These are phyloP conservation scores for Nasonia longicornis DNA, from an alignment of 1,140 invertebrate species.

Conservation along the genomic window DNA sequence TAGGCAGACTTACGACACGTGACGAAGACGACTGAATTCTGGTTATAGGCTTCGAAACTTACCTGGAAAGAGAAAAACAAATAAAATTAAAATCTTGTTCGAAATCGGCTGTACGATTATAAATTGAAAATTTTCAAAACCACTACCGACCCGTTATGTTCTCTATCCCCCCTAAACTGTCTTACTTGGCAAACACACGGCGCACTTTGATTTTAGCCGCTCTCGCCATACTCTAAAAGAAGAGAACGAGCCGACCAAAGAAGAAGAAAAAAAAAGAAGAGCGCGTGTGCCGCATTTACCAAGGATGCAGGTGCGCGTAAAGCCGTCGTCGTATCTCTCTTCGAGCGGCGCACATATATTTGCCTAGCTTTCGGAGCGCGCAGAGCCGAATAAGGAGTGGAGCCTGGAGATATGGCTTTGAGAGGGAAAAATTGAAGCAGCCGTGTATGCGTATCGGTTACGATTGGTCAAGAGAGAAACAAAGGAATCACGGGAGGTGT, in stretches of 20 bases:
- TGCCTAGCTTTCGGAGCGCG: conserved; percentile 30
- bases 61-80: neutral
- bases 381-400: neutral
- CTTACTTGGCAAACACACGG: conserved; percentile 24
- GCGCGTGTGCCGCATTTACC: neutral
- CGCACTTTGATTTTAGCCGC: conserved; percentile 28
- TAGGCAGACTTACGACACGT: neutral
- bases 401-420: conserved; percentile 26
- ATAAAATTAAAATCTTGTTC: neutral
- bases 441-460: neutral
- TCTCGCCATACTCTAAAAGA: neutral
- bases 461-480: neutral
- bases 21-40: neutral
- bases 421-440: neutral
- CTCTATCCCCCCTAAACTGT: neutral
- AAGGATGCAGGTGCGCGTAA: conserved; percentile 26
- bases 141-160: conserved; percentile 1
- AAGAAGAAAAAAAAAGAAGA: neutral
- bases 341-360: neutral
- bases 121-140: neutral
- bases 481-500: neutral
- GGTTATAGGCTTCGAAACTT: neutral
- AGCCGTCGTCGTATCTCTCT: neutral
- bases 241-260: neutral
- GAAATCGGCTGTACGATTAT: too few species aligned